These are phyloP conservation scores for Gortyna flavago DNA, from an alignment of 2,888 invertebrate species.

Conservation along the genomic window DNA sequence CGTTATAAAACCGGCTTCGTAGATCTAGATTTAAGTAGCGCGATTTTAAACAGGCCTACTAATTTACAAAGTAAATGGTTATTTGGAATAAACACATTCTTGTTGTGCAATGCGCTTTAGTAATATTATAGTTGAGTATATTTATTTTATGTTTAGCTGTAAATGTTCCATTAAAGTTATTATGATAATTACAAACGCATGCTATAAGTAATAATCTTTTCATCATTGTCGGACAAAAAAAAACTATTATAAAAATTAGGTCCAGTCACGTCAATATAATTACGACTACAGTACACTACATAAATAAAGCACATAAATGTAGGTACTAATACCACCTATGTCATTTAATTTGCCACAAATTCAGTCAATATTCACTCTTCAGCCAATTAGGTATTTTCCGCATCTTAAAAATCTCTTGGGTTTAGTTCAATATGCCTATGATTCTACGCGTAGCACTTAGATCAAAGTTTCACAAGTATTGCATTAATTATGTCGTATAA, in stretches of 20 bases:
- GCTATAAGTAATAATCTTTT: slow-evolving; percentile 38
- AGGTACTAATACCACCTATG: not conserved
- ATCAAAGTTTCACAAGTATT: slow-evolving; percentile 26
- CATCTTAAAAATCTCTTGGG: slow-evolving; percentile 41
- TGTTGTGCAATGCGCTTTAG: slow-evolving; percentile 40
- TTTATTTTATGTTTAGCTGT: not conserved
- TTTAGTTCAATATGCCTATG: slow-evolving; percentile 10
- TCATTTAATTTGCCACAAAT: slow-evolving; percentile 1
- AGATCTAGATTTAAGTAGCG: slow-evolving; percentile 53
- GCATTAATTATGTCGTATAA: slow-evolving; percentile 50
- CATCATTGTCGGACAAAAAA: slow-evolving; percentile 15
- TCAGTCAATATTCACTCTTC: slow-evolving; percentile 30
- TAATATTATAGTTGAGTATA: slow-evolving; percentile 9
- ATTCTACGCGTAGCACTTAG: slow-evolving; percentile 21
- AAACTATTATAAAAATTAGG: slow-evolving; percentile 32
- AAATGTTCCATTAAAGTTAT: slow-evolving; percentile 34
- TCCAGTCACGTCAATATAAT: slow-evolving; percentile 47
- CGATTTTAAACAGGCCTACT: slow-evolving; percentile 50
- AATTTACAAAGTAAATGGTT: slow-evolving; percentile 44
- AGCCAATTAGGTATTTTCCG: slow-evolving; percentile 45
- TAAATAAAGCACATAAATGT: not conserved
- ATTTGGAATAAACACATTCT: slow-evolving; percentile 39
- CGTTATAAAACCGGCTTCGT: slow-evolving; percentile 55
- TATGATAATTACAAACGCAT: slow-evolving; percentile 41
- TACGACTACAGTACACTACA: slow-evolving; percentile 9